Percentiles rank a stretch among this genome's conserved stretches.
Conservation (phyloP, 2,797 vertebrate species). For the Dendrocincla fuliginosa region DNA sequence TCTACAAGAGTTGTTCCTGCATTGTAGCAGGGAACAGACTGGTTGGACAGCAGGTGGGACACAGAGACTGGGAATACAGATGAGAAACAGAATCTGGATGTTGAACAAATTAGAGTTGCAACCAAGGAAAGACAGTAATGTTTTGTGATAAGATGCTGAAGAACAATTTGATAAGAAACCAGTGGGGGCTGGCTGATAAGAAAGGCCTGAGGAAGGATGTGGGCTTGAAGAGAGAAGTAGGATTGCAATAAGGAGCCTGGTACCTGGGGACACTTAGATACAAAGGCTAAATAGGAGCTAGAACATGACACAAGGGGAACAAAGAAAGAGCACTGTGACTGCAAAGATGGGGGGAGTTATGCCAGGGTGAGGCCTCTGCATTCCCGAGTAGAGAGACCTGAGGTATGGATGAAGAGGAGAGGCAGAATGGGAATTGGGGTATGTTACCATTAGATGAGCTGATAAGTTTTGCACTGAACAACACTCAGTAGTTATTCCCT, state of each 20-base stretch:
- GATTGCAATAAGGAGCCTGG: not conserved
- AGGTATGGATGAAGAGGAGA: not conserved
- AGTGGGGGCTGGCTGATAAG: not conserved
- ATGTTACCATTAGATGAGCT: accelerated
- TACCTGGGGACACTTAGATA: not conserved
- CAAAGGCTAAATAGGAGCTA: not conserved
- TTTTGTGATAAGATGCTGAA: not conserved
- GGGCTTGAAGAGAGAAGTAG: not conserved
- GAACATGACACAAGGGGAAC: not conserved
- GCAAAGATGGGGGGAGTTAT: not conserved
- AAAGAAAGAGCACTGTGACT: not conserved
- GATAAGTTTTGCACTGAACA: not conserved
- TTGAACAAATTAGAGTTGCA: not conserved
- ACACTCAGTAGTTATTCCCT: not conserved
- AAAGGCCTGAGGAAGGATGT: not conserved
- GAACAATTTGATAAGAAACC: not conserved
- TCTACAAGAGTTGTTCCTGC: not conserved
- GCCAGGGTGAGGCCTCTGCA: not conserved
- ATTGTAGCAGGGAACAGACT: not conserved
- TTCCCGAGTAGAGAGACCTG: not conserved
- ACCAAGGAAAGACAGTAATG: not conserved
- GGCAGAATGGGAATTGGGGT: not conserved
- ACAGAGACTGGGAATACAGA: not conserved
- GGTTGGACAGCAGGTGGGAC: not conserved
- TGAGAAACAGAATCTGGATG: not conserved